These are phyloP conservation scores for Hycleus cichorii DNA, from an alignment of 1,140 invertebrate genomes.

Conservation along the genomic window DNA sequence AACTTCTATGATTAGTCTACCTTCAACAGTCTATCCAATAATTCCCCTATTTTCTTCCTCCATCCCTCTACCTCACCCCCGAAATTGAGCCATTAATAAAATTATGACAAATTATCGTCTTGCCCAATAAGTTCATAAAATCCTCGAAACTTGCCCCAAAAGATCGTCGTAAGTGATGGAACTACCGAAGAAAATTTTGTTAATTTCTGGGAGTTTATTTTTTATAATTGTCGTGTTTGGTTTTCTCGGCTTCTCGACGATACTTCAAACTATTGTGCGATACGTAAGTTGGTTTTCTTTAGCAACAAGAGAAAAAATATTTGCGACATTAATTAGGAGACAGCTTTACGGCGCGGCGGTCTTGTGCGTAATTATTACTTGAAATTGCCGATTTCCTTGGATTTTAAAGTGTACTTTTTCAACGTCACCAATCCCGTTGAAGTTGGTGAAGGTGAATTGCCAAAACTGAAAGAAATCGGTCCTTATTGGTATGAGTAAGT, in stretches of 20 bases:
- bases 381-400: conserved; percentile 47
- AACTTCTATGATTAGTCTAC: too few relatives aligned
- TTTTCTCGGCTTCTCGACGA: conserved; percentile 13
- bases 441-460: conserved; percentile 41
- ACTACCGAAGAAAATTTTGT: background rate
- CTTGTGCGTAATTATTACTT: conserved; percentile 46
- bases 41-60: too few relatives aligned
- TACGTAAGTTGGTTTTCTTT: conserved; percentile 1
- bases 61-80: too few relatives aligned
- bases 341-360: conserved; percentile 43
- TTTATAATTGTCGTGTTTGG: conserved; percentile 1
- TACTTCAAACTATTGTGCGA: background rate
- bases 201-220: background rate
- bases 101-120: too few relatives aligned
- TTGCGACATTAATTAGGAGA: background rate
- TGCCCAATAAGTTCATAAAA: too few relatives aligned
- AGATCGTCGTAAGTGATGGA: too few relatives aligned
- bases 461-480: conserved; percentile 61
- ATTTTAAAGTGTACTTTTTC: conserved; percentile 62
- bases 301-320: background rate
- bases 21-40: too few relatives aligned
- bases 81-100: too few relatives aligned
- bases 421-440: conserved; percentile 61
- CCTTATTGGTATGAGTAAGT: conserved; percentile 68
- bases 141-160: too few relatives aligned